Evolutionary conservation across 1,140 invertebrate genomes (phyloP).

Genomic region (Ceratitis capitata): DNA sequence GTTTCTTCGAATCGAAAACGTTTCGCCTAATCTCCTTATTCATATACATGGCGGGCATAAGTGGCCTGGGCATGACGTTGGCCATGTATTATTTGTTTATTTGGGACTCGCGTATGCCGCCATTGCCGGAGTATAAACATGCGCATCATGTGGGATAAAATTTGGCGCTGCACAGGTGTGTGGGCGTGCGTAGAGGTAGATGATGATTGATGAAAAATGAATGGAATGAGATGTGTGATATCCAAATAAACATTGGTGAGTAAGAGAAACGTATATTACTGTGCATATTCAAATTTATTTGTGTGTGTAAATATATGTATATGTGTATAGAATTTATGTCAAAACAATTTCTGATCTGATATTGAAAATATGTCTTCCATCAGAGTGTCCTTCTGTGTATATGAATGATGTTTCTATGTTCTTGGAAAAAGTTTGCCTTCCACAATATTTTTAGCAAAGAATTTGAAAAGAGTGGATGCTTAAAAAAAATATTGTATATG

Average conservation of each 20-base stretch:
- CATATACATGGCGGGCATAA: slow-evolving; percentile 59
- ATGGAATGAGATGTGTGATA: background rate
- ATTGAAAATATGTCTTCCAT: too few relatives aligned
- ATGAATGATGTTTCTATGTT: too few relatives aligned
- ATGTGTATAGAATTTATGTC: too few relatives aligned
- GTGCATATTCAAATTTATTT: too few relatives aligned
- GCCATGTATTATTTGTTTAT: slow-evolving; percentile 62
- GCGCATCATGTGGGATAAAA: slow-evolving; percentile 60
- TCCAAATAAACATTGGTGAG: background rate
- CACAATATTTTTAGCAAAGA: too few relatives aligned
- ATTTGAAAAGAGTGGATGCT: too few relatives aligned
- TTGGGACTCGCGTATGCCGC: slow-evolving; percentile 63
- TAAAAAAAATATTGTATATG: too few relatives aligned
- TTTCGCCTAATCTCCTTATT: slow-evolving; percentile 56
- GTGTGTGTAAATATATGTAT: background rate
- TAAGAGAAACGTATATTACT: background rate
- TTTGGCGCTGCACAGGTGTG: background rate
- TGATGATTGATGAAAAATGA: background rate
- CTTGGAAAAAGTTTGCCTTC: too few relatives aligned
- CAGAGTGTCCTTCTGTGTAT: too few relatives aligned
- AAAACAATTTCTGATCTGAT: too few relatives aligned
- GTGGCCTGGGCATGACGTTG: slow-evolving; percentile 57
- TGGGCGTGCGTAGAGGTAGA: background rate
- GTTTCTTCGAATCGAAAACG: slow-evolving; percentile 61
- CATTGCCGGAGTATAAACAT: slow-evolving; percentile 61